These are phyloP conservation scores for Rhynchonycteris naso DNA, from an alignment of 2,797 vertebrate species.

Conservation along the genomic window DNA sequence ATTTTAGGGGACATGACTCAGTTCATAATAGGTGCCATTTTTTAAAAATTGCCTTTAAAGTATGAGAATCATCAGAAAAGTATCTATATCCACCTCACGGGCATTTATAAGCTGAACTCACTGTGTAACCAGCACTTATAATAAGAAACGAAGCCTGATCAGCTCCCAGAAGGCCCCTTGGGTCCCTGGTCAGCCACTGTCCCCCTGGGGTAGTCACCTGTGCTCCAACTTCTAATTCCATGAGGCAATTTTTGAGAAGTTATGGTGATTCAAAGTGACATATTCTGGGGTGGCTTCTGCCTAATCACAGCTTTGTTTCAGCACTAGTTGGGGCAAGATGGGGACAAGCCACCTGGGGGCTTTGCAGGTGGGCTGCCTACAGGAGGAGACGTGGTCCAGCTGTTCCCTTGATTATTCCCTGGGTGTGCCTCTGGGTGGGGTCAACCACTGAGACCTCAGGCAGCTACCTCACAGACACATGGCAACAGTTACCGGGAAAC, in stretches of 20 bases:
- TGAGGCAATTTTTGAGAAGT: not conserved
- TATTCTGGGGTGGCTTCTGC: not conserved
- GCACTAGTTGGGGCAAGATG: accelerated
- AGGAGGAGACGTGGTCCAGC: not conserved
- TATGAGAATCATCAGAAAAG: accelerated
- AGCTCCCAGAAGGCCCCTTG: not conserved
- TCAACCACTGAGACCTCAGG: accelerated
- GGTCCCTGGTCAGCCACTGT: accelerated
- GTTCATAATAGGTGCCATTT: not conserved
- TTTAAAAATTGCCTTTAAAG: accelerated
- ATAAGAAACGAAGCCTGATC: not conserved
- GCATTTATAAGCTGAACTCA: not conserved
- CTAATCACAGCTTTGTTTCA: accelerated
- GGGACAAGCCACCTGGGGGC: accelerated
- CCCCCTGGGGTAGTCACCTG: not conserved
- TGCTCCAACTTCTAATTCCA: no score
- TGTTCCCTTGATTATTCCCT: not conserved
- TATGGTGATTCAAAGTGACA: not conserved
- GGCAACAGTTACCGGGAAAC: not conserved
- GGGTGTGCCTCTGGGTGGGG: not conserved
- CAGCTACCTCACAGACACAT: accelerated
- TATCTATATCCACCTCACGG: accelerated
- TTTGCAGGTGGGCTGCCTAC: not conserved
- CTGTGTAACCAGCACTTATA: accelerated
- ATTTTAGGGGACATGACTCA: no score